These are phyloP conservation scores for Drosophila hamatofila DNA, from an alignment of 2,888 invertebrate species.

Conservation along the genomic window DNA sequence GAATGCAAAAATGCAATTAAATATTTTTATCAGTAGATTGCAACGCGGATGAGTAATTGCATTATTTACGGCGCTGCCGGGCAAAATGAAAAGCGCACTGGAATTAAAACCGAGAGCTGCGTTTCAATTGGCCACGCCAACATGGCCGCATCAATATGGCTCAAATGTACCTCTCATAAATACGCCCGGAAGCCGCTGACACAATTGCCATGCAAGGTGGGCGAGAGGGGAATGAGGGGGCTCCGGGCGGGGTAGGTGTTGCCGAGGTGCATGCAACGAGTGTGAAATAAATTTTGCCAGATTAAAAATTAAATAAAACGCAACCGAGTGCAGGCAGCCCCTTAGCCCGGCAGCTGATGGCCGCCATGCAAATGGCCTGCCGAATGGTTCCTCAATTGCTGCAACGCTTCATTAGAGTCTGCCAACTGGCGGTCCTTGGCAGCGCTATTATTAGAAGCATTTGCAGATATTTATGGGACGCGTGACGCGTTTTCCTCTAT, in stretches of 20 bases:
- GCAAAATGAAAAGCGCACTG: slow-evolving; percentile 31
- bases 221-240: neutral
- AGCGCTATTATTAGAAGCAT: slow-evolving; percentile 76
- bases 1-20: slow-evolving; percentile 73
- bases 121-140: slow-evolving; percentile 67
- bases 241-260: neutral
- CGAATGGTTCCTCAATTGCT: slow-evolving; percentile 49
- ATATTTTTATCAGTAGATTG: slow-evolving; percentile 81
- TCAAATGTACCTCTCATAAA: slow-evolving; percentile 64
- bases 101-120: slow-evolving; percentile 63
- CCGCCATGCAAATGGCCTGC: slow-evolving; percentile 43
- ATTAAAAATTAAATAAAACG: slow-evolving; percentile 66
- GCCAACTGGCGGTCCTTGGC: slow-evolving; percentile 32
- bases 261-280: slow-evolving; percentile 55
- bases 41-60: slow-evolving; percentile 76
- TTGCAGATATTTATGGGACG: slow-evolving; percentile 76
- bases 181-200: slow-evolving; percentile 62
- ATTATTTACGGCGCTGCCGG: slow-evolving; percentile 69
- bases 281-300: slow-evolving; percentile 76
- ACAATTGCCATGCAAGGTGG: slow-evolving; percentile 42
- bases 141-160: slow-evolving; percentile 56
- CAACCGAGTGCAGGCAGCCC: slow-evolving; percentile 8
- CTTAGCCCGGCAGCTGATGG: slow-evolving; percentile 49
- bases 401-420: slow-evolving; percentile 44
- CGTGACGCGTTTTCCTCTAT: slow-evolving; percentile 69